Conservation (phyloP, 92 coral and sea anemone genomes). For the Chrysogorgia sp. region DNA sequence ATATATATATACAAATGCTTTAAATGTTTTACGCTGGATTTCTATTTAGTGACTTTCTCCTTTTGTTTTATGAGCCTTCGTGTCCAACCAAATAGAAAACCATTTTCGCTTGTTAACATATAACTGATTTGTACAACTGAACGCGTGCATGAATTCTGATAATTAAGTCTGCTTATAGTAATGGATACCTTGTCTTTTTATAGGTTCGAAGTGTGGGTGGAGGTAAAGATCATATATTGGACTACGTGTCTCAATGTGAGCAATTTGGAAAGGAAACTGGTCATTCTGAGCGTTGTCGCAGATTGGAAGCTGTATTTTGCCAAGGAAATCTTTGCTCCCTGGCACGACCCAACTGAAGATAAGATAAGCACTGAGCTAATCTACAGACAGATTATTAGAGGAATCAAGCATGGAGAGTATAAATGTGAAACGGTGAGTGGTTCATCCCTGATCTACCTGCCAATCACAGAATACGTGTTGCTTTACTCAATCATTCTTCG, state of each 20-base stretch:
- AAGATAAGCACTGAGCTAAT: constrained; percentile 75
- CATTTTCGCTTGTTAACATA: too few species aligned
- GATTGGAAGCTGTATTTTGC: constrained; percentile 78
- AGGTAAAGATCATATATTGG: constrained; percentile 74
- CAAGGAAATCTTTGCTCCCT: constrained; percentile 79
- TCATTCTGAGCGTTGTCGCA: constrained; percentile 48
- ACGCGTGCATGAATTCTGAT: too few species aligned
- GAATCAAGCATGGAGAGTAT: constrained; percentile 77
- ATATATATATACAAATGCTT: background rate
- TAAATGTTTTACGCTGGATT: too few species aligned
- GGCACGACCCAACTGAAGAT: constrained; percentile 62
- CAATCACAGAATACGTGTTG: too few species aligned
- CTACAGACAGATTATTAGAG: constrained; percentile 80
- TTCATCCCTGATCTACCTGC: too few species aligned
- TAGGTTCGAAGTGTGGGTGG: constrained; percentile 89
- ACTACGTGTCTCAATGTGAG: constrained; percentile 80
- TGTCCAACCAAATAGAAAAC: too few species aligned
- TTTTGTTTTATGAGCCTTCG: too few species aligned
- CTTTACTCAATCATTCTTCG: too few species aligned
- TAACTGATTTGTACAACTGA: too few species aligned
- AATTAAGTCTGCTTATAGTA: too few species aligned
- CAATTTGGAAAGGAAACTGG: constrained; percentile 77
- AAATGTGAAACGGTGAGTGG: constrained; percentile 52
- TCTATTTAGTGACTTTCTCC: too few species aligned
- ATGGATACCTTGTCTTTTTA: background rate